Conservation (phyloP, 2,888 invertebrate genomes). For the Lamellibrachia columna region DNA sequence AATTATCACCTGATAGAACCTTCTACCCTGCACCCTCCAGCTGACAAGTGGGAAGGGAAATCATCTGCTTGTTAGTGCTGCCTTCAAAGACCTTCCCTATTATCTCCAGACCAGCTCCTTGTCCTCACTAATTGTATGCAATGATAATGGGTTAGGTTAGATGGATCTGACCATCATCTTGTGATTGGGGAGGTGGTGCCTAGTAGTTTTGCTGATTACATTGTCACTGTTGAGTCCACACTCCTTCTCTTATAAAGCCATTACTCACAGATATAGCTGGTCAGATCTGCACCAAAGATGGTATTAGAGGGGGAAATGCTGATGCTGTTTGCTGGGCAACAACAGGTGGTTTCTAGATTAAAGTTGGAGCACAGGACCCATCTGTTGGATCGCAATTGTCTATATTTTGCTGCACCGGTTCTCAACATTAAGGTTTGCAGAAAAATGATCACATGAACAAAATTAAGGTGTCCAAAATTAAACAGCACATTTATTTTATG, state of each 20-base stretch:
- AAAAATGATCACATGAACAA: neutral
- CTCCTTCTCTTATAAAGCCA: neutral
- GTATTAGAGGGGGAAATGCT: neutral
- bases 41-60: slow-evolving; percentile 1
- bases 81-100: neutral
- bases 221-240: neutral
- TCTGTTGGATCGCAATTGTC: neutral
- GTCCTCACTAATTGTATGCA: slow-evolving; percentile 10
- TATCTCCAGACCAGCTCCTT: neutral
- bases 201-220: neutral
- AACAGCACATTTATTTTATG: neutral
- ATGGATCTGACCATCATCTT: neutral
- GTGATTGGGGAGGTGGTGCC: slow-evolving; percentile 7
- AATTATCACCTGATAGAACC: slow-evolving; percentile 10
- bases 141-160: slow-evolving; percentile 1
- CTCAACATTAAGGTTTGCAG: neutral
- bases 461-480: neutral
- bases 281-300: neutral
- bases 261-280: neutral
- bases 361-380: neutral
- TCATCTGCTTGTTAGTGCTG: neutral
- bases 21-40: neutral
- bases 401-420: neutral
- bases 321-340: neutral
- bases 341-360: slow-evolving; percentile 3